Conservation (phyloP, 2,113 vertebrate genomes). For the Callaeas wilsoni region DNA sequence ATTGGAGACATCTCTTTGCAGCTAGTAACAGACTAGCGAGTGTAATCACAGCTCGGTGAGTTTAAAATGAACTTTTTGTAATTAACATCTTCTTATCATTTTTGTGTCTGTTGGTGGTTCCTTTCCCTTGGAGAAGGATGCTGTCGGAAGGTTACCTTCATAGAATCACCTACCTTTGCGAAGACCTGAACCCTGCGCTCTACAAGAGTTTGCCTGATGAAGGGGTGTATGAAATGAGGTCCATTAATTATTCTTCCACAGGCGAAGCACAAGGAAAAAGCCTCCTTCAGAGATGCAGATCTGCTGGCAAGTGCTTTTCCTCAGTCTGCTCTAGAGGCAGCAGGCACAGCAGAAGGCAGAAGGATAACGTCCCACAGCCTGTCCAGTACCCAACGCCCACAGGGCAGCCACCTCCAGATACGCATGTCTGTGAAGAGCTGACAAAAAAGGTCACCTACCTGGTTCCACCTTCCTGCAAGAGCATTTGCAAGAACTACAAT, state of each 20-base stretch:
- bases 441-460: constrained; percentile 78
- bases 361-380: constrained; percentile 34
- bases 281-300: constrained; percentile 60
- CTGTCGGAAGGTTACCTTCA: constrained; percentile 88
- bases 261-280: constrained; percentile 46
- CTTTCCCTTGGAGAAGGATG: constrained; percentile 74
- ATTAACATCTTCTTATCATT: neutral
- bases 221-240: constrained; percentile 50
- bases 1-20: neutral
- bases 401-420: constrained; percentile 65
- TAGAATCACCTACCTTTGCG: constrained; percentile 72
- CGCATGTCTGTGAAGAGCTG: constrained; percentile 63
- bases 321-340: constrained; percentile 51
- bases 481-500: constrained; percentile 93
- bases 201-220: constrained; percentile 33
- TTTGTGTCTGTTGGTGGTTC: neutral
- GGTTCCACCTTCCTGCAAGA: constrained; percentile 91
- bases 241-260: constrained; percentile 50
- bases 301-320: constrained; percentile 52
- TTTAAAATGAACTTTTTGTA: neutral
- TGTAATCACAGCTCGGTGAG: neutral
- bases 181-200: constrained; percentile 36
- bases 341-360: constrained; percentile 46
- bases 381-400: neutral
- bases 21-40: neutral